Base-by-base conservation (phyloP, 2,888 invertebrate species). In the Lithophane semibrunnea region DNA sequence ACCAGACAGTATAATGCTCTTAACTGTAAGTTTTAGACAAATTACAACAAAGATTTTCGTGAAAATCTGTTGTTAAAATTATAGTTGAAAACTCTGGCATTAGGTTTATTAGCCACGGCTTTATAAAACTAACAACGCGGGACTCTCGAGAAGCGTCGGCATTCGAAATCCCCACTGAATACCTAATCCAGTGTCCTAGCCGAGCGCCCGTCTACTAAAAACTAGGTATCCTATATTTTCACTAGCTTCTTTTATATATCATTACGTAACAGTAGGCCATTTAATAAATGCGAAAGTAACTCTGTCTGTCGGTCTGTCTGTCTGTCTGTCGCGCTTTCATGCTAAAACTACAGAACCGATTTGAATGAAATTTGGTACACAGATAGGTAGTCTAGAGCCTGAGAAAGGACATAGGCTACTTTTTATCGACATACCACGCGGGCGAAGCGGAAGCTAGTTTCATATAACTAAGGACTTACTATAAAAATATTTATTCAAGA, bases 161-260 rank as follows among this genome's bases (percentile, higher is more conserved):
- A 73, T 74, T 72, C 82, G 77, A 80, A 86, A 88, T 86, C 73
- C 77, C 80, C 65, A 77, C 86, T 86, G 84, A 82, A 84, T 87
- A 86, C 82, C 77, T 88, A 84, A 88, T 87, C 79, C 80, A 80
- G 73, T 75, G 71, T 79, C 74, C 74, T 47, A 73, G 47, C 49
- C 54, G 60, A 83, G 84, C 73, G 56, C 54, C 60, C 58, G 72
- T 70, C 66, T 72, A 78, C 72, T 86, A 73, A 70, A 85, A 78
- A 67, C 54, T 52, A 52, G 52, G 21, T 73, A 64, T 64, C 56
- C 44, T 58, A 58, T 67, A 66, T 77, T 68, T 71, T 58, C 54
- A 49, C 54, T 64, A 73, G 42, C 67, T 67, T 60, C 24, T 67
- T 71, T 67, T 65, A 68, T 49, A 13, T 72, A 54, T 29, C 18